Evolutionary conservation across 2,113 vertebrate species (phyloP).

Genomic region (Columba livia): DNA sequence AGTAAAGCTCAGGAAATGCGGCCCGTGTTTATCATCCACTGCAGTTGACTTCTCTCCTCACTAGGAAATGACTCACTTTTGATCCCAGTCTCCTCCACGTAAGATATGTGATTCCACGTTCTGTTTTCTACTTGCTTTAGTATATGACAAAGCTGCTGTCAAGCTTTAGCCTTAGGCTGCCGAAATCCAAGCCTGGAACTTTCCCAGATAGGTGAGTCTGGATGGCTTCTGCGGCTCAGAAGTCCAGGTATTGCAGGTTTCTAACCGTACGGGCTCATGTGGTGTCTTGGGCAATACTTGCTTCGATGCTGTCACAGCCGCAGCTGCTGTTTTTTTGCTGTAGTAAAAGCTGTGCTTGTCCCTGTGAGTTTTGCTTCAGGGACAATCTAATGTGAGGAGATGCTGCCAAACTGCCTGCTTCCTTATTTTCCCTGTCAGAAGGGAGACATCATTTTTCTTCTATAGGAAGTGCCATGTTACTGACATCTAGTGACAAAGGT

Average conservation of each 20-base stretch:
- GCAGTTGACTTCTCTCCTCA: background rate
- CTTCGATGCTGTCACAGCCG: background rate
- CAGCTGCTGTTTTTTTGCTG: background rate
- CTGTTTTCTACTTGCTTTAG: constrained; percentile 9
- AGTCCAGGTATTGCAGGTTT: background rate
- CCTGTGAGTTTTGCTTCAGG: constrained; percentile 14
- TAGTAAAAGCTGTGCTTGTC: background rate
- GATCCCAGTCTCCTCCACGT: background rate
- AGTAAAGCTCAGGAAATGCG: background rate
- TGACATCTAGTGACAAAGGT: constrained; percentile 57
- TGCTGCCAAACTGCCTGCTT: background rate
- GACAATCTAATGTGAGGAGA: background rate
- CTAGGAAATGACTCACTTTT: background rate
- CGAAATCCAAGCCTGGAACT: constrained; percentile 49
- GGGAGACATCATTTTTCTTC: background rate
- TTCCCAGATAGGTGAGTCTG: constrained; percentile 34
- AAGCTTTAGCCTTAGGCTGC: constrained; percentile 41
- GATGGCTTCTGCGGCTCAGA: background rate
- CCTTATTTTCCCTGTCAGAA: constrained; percentile 47
- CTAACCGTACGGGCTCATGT: background rate
- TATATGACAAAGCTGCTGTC: constrained; percentile 29
- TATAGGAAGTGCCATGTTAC: background rate
- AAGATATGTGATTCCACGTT: background rate
- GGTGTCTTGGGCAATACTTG: background rate
- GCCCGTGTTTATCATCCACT: background rate